Base-by-base conservation (phyloP, 2,113 vertebrate genomes). In the Varanus salvator region DNA sequence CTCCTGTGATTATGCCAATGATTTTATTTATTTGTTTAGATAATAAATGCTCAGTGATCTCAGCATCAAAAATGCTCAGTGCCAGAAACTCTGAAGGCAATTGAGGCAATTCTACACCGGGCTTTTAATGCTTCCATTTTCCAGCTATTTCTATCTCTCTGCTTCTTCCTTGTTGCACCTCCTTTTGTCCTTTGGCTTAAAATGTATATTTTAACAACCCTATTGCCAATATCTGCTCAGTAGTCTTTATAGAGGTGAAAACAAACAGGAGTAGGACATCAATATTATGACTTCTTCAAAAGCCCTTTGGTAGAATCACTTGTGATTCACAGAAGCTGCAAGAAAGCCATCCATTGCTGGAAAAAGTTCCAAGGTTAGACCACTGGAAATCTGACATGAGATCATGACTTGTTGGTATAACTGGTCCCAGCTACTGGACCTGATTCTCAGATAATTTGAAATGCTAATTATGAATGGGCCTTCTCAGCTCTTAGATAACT, bases 11-110 rank as follows among this genome's bases (percentile, higher is more conserved):
- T 44, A 44, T 44, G 38, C 38, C 38, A n/a, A 74, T 52, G 29
- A 34, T 57, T 25, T 31, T 50, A 4, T 78, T 50, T 50, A 1
- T 68, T 31, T 50, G 4, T 44, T 44, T 44, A 44, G 38, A 44
- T 44, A 44, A 44, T 44, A 44, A 44, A 44, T 44, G 38, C 38
- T 96, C 95, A 95, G 93, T 97, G 96, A 97, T 97, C 93, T 93
- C 94, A 93, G 96, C 95, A 97, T 97, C 97, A 97, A 95, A 97
- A 96, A 95, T 94, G 91, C 95, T 94, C 89, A 96, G 93, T 87
- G 25, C 87, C 0, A 80, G 95, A 92, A 93, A 89, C 94, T 96
- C 95, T 71, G 91, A 96, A 93, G 95, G 95, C 95, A 94, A 44
- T 94, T 94, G 84, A 93, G 93, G 95, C 94, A 94, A 95, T 95